Evolutionary conservation across 2,113 vertebrate genomes (phyloP).

Genomic region (Puma concolor): DNA sequence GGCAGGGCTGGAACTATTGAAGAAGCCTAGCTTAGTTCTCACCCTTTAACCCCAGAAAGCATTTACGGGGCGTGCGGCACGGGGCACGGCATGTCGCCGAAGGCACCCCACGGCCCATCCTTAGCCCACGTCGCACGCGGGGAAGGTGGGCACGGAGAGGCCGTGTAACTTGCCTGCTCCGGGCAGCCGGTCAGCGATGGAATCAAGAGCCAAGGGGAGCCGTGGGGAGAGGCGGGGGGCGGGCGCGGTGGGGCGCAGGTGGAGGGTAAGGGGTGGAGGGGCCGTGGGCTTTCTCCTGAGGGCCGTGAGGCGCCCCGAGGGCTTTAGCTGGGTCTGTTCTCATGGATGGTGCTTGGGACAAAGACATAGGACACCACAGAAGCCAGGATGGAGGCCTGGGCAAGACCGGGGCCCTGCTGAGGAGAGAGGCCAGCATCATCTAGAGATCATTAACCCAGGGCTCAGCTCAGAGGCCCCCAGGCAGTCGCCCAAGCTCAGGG

Average conservation of each 20-base stretch:
- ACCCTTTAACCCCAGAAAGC: not conserved
- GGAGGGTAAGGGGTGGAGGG: no score
- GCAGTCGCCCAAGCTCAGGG: not conserved
- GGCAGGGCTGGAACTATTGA: not conserved
- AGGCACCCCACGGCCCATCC: not conserved
- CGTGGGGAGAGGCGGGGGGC: not conserved
- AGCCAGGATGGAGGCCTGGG: no score
- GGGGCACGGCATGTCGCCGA: fast-evolving
- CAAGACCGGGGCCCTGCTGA: not conserved
- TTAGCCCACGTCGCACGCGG: fast-evolving
- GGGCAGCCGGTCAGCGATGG: not conserved
- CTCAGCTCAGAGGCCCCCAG: not conserved
- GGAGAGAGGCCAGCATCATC: not conserved
- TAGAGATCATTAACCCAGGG: not conserved
- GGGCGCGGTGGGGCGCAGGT: not conserved
- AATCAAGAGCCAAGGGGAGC: not conserved
- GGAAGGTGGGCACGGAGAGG: not conserved
- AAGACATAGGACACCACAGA: not conserved
- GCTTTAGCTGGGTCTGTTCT: no score
- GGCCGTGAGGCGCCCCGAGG: not conserved
- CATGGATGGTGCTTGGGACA: fast-evolving
- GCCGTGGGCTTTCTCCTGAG: not conserved
- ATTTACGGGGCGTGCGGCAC: fast-evolving
- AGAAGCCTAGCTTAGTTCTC: not conserved
- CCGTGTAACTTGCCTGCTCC: fast-evolving